A percentile compares a stretch with the other conserved stretches of the same genome.
phyloP scores from a whole-genome alignment of 2,797 vertebrate genomes.

The Halcyon smyrnensis region DNA sequence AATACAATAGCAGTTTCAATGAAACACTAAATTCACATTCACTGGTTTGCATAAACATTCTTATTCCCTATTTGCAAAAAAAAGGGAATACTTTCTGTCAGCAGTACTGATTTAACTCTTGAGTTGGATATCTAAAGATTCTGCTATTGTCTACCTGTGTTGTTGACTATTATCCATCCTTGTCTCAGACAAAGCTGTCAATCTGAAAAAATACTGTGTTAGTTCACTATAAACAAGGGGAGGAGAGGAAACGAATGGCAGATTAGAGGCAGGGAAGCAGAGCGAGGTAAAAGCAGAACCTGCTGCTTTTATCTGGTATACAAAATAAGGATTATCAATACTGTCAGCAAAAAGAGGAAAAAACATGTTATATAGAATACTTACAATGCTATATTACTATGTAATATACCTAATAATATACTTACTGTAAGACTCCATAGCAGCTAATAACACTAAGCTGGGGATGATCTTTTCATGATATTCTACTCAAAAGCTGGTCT shows the following conservation, averaged over 20 bases:
- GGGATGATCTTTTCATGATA: neutral
- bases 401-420: neutral
- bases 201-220: neutral
- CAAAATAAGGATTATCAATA: neutral
- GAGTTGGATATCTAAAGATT: neutral
- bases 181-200: neutral
- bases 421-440: neutral
- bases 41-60: neutral
- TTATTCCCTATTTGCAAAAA: neutral
- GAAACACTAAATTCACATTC: neutral
- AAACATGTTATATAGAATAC: neutral
- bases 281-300: neutral
- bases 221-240: neutral
- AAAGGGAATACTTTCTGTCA: neutral
- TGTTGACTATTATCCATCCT: neutral
- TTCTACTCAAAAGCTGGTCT: neutral
- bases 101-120: neutral
- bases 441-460: neutral
- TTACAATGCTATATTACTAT: neutral
- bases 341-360: neutral
- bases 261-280: neutral
- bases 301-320: neutral
- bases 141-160: neutral
- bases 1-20: neutral
- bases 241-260: neutral